Evolutionary conservation across 2,797 vertebrate genomes (phyloP), one percentile per base, ranked within the genome.

Genomic region (Chaenodraco wilsoni): DNA sequence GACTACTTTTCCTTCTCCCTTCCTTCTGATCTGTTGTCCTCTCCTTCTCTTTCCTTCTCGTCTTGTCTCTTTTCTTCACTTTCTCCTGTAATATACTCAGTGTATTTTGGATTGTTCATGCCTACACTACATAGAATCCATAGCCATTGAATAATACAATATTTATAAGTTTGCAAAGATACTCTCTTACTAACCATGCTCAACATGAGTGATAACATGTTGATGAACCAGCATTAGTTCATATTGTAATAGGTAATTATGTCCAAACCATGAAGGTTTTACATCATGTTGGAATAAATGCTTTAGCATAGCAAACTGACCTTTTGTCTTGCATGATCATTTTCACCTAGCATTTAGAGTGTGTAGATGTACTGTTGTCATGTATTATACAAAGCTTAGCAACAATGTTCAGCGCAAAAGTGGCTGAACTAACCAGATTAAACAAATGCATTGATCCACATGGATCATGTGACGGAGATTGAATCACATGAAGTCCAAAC

Each of bases 221-320:
- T 27, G 44, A 57, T 75, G 54, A 52, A 72, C 63, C 40, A 51
- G 33, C 44, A 55, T 76, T 65, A 65, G 48, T 23, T 81, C 23
- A 23, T 23, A 21, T 21, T 21, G 21, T 21, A 55, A 81, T 33
- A 46, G 7, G n/a, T 37, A 48, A 63, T 74, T 40, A 49, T 54
- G 40, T 23, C 48, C 58, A 65, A 69, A 63, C 16, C 52, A 58
- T 46, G 6, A 17, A 11, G 16, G 45, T 51, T 27, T 67, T 23
- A 9, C 11, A 27, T 27, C 12, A 41, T 27, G 21, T 60, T 69
- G 67, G 50, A 49, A 5, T 67, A 65, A 76, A 51, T 60, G 44
- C 14, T 67, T 64, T 71, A 31, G 15, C 45, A 50, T 52, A 19
- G 45, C n/a, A 49, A 37, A 49, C 10, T 1, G 6, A 33, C 37